Conservation (phyloP, 1,140 invertebrate genomes). For the Ladona fulva region DNA sequence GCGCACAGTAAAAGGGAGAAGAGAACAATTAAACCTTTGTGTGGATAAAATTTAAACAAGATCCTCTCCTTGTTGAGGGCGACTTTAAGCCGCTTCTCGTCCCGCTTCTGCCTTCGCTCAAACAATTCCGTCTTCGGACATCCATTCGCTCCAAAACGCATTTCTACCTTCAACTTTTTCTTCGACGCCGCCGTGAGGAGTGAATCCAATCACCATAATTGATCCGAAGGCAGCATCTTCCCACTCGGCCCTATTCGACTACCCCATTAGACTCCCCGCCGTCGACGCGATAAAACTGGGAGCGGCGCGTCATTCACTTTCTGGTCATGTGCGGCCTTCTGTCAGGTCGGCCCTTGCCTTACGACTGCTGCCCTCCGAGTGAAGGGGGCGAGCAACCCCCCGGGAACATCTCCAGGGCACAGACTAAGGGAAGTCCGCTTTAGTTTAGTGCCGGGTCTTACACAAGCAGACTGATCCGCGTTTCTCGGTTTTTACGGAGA, state of each 20-base stretch:
- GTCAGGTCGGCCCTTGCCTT: not conserved
- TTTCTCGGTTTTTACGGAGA: too few species aligned
- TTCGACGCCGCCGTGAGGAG: not conserved
- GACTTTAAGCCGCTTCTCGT: not conserved
- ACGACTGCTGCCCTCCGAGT: not conserved
- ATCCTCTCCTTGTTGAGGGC: not conserved
- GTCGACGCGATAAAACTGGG: not conserved
- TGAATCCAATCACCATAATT: slow-evolving; percentile 10
- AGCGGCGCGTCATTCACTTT: not conserved
- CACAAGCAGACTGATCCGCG: too few species aligned
- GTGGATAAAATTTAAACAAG: too few species aligned
- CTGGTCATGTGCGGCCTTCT: not conserved
- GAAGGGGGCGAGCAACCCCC: too few species aligned
- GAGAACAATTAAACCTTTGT: too few species aligned
- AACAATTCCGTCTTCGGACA: not conserved
- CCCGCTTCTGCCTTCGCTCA: not conserved
- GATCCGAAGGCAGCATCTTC: not conserved
- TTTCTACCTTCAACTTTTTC: not conserved
- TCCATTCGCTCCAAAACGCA: not conserved
- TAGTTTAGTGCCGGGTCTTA: too few species aligned
- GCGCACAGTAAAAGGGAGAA: too few species aligned
- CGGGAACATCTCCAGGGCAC: too few species aligned
- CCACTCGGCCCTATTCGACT: not conserved
- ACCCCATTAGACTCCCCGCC: not conserved
- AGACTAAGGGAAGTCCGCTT: too few species aligned